phyloP scores from a whole-genome alignment of 1,140 invertebrate species.

The Nasonia vitripennis region DNA sequence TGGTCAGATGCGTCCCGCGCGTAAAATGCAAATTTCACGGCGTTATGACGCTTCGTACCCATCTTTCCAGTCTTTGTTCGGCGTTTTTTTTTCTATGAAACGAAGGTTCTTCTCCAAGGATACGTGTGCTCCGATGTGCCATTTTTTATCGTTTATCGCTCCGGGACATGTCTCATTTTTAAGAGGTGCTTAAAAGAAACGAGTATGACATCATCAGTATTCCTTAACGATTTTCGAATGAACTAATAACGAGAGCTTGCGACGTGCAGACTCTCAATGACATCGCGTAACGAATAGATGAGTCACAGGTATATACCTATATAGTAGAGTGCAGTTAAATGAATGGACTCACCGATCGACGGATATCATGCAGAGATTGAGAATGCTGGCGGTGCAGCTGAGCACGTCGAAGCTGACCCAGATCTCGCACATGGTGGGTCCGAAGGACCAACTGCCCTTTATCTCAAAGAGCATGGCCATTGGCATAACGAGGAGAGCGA shows the following conservation, averaged over 20 bases:
- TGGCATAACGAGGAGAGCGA: conserved; percentile 89
- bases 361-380: conserved; percentile 94
- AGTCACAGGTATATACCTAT: not conserved
- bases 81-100: not conserved
- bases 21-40: not conserved
- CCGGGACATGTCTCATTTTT: not conserved
- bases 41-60: too few relatives aligned
- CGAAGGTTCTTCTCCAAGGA: too few relatives aligned
- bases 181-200: not conserved
- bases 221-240: too few relatives aligned
- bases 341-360: conserved; percentile 79
- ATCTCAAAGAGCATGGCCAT: conserved; percentile 89
- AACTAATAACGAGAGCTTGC: too few relatives aligned
- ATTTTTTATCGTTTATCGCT: not conserved
- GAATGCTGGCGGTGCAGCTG: conserved; percentile 90
- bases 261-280: too few relatives aligned
- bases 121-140: too few relatives aligned
- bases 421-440: conserved; percentile 88
- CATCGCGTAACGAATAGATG: too few relatives aligned
- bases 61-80: not conserved
- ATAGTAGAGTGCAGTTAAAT: conserved; percentile 4
- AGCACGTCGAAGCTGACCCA: conserved; percentile 90
- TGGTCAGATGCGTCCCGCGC: not conserved
- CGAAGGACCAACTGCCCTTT: conserved; percentile 89
- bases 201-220: too few relatives aligned